phyloP scores from a whole-genome alignment of 2,888 invertebrate genomes.

The Pammene aurita region DNA sequence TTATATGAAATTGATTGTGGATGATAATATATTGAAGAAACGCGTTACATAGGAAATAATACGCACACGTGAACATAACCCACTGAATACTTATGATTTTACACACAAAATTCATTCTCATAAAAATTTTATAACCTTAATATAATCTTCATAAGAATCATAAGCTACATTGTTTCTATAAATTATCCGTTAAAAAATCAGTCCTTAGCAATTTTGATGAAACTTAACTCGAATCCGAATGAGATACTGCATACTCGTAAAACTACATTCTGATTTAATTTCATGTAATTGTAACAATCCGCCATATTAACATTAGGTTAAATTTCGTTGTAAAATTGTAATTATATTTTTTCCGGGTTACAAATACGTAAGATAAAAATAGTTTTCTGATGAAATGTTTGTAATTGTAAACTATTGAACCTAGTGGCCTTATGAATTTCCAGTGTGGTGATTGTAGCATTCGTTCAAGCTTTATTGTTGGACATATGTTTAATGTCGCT shows the following conservation, averaged over 20 bases:
- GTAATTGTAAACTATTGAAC: constrained; percentile 47
- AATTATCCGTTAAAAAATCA: not conserved
- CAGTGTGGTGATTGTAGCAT: constrained; percentile 75
- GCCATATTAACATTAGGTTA: constrained; percentile 66
- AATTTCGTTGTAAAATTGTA: constrained; percentile 51
- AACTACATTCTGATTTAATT: constrained; percentile 33
- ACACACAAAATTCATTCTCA: constrained; percentile 8
- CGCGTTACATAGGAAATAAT: constrained; percentile 9
- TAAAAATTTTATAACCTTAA: no score
- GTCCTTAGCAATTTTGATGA: not conserved
- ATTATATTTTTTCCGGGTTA: constrained; percentile 49
- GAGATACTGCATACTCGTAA: constrained; percentile 2
- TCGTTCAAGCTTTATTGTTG: constrained; percentile 80
- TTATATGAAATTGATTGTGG: constrained; percentile 50
- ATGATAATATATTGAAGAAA: constrained; percentile 38
- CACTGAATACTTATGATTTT: constrained; percentile 26
- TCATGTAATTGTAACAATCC: constrained; percentile 49
- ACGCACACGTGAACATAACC: constrained; percentile 26
- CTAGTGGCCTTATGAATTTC: constrained; percentile 77
- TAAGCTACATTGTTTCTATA: not conserved
- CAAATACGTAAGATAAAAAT: constrained; percentile 43
- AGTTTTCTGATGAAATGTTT: constrained; percentile 45
- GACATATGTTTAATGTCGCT: constrained; percentile 76
- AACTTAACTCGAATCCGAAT: constrained; percentile 10
- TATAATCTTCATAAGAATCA: not conserved